Conservation (phyloP, 2,888 invertebrate genomes). For the Thera britannica region DNA sequence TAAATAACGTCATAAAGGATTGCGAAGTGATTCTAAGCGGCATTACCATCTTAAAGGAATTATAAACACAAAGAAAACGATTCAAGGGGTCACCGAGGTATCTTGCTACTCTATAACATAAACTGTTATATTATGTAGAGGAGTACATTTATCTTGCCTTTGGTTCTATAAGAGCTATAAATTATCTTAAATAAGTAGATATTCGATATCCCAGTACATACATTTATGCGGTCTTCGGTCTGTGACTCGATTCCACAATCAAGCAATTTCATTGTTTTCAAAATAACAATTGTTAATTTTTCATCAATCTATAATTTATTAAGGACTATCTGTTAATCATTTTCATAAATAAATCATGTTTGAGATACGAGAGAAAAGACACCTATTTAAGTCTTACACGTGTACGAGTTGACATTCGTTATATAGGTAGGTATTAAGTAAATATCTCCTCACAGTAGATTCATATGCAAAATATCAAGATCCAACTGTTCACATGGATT, state of each 20-base stretch:
- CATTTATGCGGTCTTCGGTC: background rate
- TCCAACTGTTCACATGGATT: conserved; percentile 70
- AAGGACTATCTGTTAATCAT: background rate
- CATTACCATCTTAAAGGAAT: conserved; percentile 72
- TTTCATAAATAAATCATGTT: conserved; percentile 11
- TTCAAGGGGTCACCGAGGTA: conserved; percentile 56
- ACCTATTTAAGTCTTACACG: conserved; percentile 12
- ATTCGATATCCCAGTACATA: background rate
- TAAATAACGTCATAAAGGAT: conserved; percentile 28
- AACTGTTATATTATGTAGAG: conserved; percentile 11
- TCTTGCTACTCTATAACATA: conserved; percentile 30
- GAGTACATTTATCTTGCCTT: background rate
- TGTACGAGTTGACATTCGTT: conserved; percentile 27
- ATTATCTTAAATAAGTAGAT: background rate
- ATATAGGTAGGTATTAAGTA: conserved; percentile 30
- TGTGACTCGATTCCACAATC: conserved; percentile 6
- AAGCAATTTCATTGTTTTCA: conserved; percentile 1
- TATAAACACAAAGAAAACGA: conserved; percentile 53
- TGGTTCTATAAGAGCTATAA: background rate
- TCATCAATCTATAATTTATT: conserved; percentile 12
- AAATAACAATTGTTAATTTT: conserved; percentile 22
- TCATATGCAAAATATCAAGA: conserved; percentile 70
- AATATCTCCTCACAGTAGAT: conserved; percentile 54
- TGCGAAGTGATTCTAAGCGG: conserved; percentile 52
- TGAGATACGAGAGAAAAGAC: conserved; percentile 3